Evolutionary conservation across 2,888 invertebrate species (phyloP), one percentile per base, ranked within the genome.

Genomic region (Parapristionchus giblindavisi): DNA sequence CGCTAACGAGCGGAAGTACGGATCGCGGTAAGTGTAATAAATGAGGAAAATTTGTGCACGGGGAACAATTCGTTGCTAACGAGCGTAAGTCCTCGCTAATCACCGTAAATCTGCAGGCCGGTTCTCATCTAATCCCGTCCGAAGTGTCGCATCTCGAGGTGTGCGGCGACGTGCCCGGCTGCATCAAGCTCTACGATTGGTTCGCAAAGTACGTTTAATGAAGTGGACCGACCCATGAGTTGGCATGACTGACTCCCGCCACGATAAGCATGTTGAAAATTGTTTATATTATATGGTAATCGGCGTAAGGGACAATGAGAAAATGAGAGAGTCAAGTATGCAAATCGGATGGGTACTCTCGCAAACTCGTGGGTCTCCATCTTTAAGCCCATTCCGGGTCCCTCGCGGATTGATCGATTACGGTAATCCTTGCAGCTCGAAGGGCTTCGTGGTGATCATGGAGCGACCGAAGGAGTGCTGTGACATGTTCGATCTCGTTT

Each of bases 391-490:
- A n/a, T n/a, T n/a, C n/a, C n/a, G n/a, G n/a, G n/a, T n/a, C n/a
- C n/a, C n/a, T n/a, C n/a, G n/a, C n/a, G n/a, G n/a, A n/a, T n/a
- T n/a, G 24, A 29, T 21, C 40, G 63, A 27, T 43, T 27, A 63
- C 63, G 43, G 43, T 65, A 43, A 14, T 17, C 4, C 40, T 80
- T 85, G 71, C 76, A 85, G 85, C 71, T 81, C 83, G 14, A 85
- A 84, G 65, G 86, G 86, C 8, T 86, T 86, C 73, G 77, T 86
- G 60, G 83, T 85, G 11, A 83, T 85, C 14, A 85, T 85, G 85
- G 85, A 85, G 72, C 75, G 85, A 3, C 85, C 85, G 1, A 78
- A 80, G 27, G 80, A 84, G 36, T 85, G 83, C 51, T 82, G 85
- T 79, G 86, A 86, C 66, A 78, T 86, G 24, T 86, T 86, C 71